These are phyloP conservation scores for Halcyon malimbica DNA, from an alignment of 2,113 vertebrate species.

Conservation along the genomic window DNA sequence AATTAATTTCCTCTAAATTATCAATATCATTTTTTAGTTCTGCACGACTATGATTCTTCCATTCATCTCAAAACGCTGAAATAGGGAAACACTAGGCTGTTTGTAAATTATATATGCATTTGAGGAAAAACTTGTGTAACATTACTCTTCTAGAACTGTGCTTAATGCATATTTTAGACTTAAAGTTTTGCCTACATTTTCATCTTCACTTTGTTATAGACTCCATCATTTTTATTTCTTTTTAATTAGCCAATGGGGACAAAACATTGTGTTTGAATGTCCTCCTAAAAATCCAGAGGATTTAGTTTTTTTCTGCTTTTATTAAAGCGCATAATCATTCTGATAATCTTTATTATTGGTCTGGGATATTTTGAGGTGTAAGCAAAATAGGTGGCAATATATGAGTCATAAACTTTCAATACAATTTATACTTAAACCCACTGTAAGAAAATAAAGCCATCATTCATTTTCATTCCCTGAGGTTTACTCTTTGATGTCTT, in stretches of 20 bases:
- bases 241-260: neutral
- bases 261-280: neutral
- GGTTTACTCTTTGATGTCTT: slow-evolving; percentile 40
- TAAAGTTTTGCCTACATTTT: slow-evolving; percentile 40
- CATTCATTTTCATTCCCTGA: slow-evolving; percentile 47
- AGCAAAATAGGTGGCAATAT: neutral
- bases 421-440: slow-evolving; percentile 3
- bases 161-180: slow-evolving; percentile 42
- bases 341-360: neutral
- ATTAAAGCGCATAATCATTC: neutral
- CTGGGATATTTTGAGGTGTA: neutral
- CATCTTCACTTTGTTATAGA: neutral
- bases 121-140: slow-evolving; percentile 16
- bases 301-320: neutral
- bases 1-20: neutral
- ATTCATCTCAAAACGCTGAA: neutral
- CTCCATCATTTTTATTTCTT: neutral
- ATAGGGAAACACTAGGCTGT: neutral
- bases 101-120: neutral
- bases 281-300: neutral
- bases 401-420: neutral
- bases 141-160: slow-evolving; percentile 28
- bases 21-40: neutral
- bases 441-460: slow-evolving; percentile 47
- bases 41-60: neutral